phyloP scores from a whole-genome alignment of 2,888 invertebrate species.

The Smittia sp. region DNA sequence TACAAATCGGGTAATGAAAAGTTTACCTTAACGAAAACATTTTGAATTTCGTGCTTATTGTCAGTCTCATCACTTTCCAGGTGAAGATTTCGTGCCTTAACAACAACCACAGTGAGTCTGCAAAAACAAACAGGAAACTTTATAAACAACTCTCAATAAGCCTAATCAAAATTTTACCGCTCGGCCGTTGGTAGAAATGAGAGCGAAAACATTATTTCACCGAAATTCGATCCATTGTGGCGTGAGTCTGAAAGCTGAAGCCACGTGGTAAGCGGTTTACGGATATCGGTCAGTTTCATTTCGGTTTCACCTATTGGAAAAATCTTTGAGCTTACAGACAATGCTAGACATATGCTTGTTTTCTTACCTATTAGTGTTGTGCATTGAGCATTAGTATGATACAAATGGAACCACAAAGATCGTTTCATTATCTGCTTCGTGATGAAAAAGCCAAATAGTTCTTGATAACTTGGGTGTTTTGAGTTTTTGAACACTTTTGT shows the following conservation, averaged over 20 bases:
- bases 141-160: neutral
- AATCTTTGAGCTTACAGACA: neutral
- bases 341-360: too few species aligned
- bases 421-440: conserved; percentile 60
- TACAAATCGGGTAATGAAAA: too few species aligned
- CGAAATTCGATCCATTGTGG: conserved; percentile 64
- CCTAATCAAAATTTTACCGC: conserved; percentile 44
- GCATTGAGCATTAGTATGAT: conserved; percentile 62
- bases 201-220: conserved; percentile 77
- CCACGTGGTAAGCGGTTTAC: conserved; percentile 75
- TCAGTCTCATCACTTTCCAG: conserved; percentile 53
- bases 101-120: conserved; percentile 69
- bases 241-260: conserved; percentile 71
- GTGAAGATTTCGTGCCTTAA: conserved; percentile 72
- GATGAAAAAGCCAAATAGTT: conserved; percentile 67
- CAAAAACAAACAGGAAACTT: neutral
- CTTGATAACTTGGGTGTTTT: conserved; percentile 72
- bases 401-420: conserved; percentile 67
- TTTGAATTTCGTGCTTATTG: conserved; percentile 54
- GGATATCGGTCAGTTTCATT: conserved; percentile 63
- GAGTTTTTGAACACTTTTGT: conserved; percentile 67
- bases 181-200: conserved; percentile 81
- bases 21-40: conserved; percentile 74
- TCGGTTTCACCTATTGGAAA: conserved; percentile 63
- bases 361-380: conserved; percentile 59